Evolutionary conservation across 1,140 invertebrate species (phyloP).

Genomic region (Apis mellifera): DNA sequence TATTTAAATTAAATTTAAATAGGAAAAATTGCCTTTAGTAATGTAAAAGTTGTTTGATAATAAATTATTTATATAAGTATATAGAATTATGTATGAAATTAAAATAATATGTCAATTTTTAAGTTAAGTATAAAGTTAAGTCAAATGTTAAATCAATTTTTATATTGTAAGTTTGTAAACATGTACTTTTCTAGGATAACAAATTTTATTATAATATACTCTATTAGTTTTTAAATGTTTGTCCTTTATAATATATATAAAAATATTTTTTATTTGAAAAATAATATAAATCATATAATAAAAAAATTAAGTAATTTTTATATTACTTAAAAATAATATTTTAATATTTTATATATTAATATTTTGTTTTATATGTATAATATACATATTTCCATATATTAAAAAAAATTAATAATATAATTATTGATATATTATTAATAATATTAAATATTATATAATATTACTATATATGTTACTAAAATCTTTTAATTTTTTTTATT

Average conservation of each 20-base stretch:
- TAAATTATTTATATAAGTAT: slow-evolving; percentile 42
- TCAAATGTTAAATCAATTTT: slow-evolving; percentile 12
- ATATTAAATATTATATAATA: too few relatives aligned
- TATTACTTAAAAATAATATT: neutral
- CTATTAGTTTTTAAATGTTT: slow-evolving; percentile 24
- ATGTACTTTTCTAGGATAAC: slow-evolving; percentile 7
- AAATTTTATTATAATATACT: slow-evolving; percentile 43
- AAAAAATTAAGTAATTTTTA: neutral
- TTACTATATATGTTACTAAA: too few relatives aligned
- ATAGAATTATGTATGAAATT: slow-evolving; percentile 16
- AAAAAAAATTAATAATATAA: too few relatives aligned
- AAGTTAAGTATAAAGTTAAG: neutral
- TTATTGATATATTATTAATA: too few relatives aligned
- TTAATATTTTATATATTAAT: neutral
- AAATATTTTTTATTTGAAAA: neutral
- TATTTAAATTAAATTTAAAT: neutral
- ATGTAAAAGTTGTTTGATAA: slow-evolving; percentile 25
- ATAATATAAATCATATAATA: neutral
- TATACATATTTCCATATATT: too few relatives aligned
- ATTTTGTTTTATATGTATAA: neutral
- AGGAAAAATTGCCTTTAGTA: neutral
- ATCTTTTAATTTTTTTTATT: too few relatives aligned
- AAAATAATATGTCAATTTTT: slow-evolving; percentile 26
- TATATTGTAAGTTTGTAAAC: slow-evolving; percentile 19
- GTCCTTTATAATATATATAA: slow-evolving; percentile 16